Evolutionary conservation across 2,113 vertebrate species (phyloP).

Genomic region (Climacteris rufus): DNA sequence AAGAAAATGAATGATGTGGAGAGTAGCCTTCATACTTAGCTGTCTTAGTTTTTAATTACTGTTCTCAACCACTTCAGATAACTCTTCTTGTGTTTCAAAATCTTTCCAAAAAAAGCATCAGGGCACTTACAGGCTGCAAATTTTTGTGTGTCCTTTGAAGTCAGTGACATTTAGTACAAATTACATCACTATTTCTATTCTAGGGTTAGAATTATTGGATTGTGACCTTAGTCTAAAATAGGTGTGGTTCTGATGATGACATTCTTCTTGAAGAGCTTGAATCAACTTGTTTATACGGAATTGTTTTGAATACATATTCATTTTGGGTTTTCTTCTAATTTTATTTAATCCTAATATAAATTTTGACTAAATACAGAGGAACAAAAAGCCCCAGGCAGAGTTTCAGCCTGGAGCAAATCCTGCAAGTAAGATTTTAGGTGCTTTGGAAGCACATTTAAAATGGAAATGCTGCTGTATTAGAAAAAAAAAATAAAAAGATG

Average conservation of each 20-base stretch:
- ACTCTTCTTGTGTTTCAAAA: not conserved
- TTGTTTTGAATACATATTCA: not conserved
- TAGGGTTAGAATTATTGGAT: not conserved
- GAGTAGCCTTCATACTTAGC: not conserved
- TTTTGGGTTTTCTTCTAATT: not conserved
- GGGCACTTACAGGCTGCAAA: not conserved
- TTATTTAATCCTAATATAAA: not conserved
- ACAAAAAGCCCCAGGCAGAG: not conserved
- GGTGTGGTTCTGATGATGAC: not conserved
- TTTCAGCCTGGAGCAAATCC: conserved; percentile 27
- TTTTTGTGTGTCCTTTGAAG: not conserved
- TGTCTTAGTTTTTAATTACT: not conserved
- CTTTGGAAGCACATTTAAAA: not conserved
- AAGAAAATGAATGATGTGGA: not conserved
- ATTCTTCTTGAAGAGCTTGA: not conserved
- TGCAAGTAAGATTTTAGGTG: not conserved
- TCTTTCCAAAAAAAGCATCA: not conserved
- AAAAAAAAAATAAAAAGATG: not conserved
- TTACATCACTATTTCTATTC: not conserved
- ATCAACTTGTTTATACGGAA: not conserved
- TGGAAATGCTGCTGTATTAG: not conserved
- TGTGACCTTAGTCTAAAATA: not conserved
- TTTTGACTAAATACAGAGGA: not conserved
- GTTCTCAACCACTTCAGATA: not conserved
- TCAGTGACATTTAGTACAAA: not conserved